These are phyloP conservation scores for sheep (Ovis aries) DNA, from an alignment of 2,113 vertebrate genomes.

Conservation along the genomic window ARS-UI_Ramb_v3.0 NC_056057.1:80571001-80571500, in stretches of 20 bases:
- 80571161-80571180: background rate
- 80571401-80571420: background rate
- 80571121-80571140: background rate
- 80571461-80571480: background rate
- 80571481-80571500: background rate
- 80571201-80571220: background rate
- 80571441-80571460: background rate
- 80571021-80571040: fast-evolving
- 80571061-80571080: background rate
- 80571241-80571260: background rate
- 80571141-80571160: background rate
- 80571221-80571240: background rate
- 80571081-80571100: background rate
- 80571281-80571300: background rate
- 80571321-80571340: background rate
- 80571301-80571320: background rate
- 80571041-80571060: too few relatives aligned
- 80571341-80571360: background rate
- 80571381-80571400: background rate
- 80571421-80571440: background rate
- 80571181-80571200: background rate
- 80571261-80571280: background rate
- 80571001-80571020: background rate
- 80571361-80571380: background rate
- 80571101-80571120: background rate